Base-by-base conservation (phyloP, 2,888 invertebrate genomes). In the Synergus umbraculus region DNA sequence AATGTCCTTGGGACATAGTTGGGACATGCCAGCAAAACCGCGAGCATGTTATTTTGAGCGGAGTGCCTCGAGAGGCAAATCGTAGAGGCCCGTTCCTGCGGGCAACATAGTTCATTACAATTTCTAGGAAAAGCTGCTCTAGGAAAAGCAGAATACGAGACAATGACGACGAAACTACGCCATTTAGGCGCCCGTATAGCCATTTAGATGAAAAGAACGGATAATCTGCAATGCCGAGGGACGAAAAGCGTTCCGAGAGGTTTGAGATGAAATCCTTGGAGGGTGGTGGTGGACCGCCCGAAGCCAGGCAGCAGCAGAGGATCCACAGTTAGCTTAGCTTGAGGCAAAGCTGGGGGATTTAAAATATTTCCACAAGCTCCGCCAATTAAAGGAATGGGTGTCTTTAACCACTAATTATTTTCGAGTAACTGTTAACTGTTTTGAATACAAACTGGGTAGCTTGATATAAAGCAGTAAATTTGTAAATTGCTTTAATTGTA, bases 131-230 rank as follows among this genome's bases (percentile, higher is more conserved):
- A 79, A 76, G 78, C 65, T 76, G 67, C 76, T 29, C 46, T 9
- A 65, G 69, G 78, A 44, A 60, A 22, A 18, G 65, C 4, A 13
- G 67, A 9, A 41, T 37, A 37, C 78, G 58, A 84, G 83, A 84
- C 85, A 84, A 84, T 86, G 81, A 79, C 63, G 67, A 78, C 41
- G 66, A 79, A 79, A 81, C 81, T 82, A 77, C 81, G 81, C 82
- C 79, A 85, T 84, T 85, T 83, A 80, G 79, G 81, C 81, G 76
- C 78, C 73, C 80, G 78, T 81, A 77, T 60, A 78, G 82, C 83
- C 79, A 83, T 84, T 84, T 81, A 82, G 84, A 84, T 84, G 83
- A 85, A 86, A 84, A 84, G 84, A 82, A 80, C 79, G 83, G 84
- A 85, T 86, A 82, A 85, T 84, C 81, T 80, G 78, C 73, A 43